phyloP scores from a whole-genome alignment of 2,797 vertebrate genomes.

The Nannoperca obscura region DNA sequence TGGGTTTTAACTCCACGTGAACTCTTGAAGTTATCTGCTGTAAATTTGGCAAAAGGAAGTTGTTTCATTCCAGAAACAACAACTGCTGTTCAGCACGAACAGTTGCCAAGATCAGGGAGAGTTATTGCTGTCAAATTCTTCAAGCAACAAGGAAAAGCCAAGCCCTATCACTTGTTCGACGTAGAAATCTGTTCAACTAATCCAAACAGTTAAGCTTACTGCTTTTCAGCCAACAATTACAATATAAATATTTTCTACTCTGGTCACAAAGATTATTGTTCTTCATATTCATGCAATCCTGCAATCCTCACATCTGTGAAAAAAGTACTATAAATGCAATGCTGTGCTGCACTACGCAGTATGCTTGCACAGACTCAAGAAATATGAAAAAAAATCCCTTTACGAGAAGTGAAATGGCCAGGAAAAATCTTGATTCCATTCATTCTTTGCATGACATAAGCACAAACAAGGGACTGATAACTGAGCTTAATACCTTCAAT shows the following conservation, averaged over 20 bases:
- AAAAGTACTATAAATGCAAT: slow-evolving; percentile 28
- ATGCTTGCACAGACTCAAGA: slow-evolving; percentile 28
- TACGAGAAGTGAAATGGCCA: slow-evolving; percentile 50
- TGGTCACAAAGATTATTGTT: slow-evolving; percentile 10
- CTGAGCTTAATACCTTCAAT: slow-evolving; percentile 71
- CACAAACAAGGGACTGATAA: slow-evolving; percentile 76
- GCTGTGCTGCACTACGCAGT: slow-evolving; percentile 22
- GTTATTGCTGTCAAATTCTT: slow-evolving; percentile 79
- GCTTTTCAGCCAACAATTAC: slow-evolving; percentile 32
- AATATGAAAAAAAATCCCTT: slow-evolving; percentile 50
- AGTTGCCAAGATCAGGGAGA: slow-evolving; percentile 76
- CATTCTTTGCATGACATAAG: slow-evolving; percentile 79
- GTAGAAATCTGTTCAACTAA: slow-evolving; percentile 73
- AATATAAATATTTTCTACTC: slow-evolving; percentile 17
- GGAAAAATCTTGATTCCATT: slow-evolving; percentile 75
- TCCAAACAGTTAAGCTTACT: slow-evolving; percentile 63
- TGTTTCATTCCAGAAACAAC: slow-evolving; percentile 78
- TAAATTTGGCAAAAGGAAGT: slow-evolving; percentile 69
- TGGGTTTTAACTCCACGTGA: slow-evolving; percentile 37
- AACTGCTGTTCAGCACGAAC: slow-evolving; percentile 77
- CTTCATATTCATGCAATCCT: slow-evolving; percentile 19
- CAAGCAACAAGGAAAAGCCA: slow-evolving; percentile 68
- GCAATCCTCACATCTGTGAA: slow-evolving; percentile 21
- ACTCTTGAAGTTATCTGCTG: slow-evolving; percentile 55
- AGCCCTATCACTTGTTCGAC: slow-evolving; percentile 58